A percentile compares a stretch with the other conserved stretches of the same genome.
Evolutionary conservation across 2,797 vertebrate species (phyloP).

Genomic region (Thalassophryne amazonica): DNA sequence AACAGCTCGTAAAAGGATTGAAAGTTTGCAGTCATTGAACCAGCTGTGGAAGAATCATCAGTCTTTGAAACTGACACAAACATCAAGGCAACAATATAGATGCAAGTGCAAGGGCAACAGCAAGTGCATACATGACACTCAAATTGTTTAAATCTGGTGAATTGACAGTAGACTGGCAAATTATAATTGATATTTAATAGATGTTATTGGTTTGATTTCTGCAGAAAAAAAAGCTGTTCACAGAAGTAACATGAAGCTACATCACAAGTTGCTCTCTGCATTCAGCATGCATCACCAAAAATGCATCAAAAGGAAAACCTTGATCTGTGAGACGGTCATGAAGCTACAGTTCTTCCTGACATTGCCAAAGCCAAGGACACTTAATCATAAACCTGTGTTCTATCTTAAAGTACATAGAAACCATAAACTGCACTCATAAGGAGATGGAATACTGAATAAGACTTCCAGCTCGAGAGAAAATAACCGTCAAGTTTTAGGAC

Average conservation of each 20-base stretch:
- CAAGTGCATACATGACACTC: conserved; percentile 42
- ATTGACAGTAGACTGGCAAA: conserved; percentile 31
- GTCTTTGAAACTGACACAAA: too few relatives aligned
- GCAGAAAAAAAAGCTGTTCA: not conserved
- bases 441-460: not conserved
- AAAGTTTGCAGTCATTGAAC: too few relatives aligned
- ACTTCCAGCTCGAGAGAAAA: conserved; percentile 6
- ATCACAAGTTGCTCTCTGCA: conserved; percentile 3
- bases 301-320: conserved; percentile 8
- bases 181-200: conserved; percentile 22
- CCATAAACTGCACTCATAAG: not conserved
- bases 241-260: conserved; percentile 9
- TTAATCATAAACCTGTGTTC: conserved; percentile 10
- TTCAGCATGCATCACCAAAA: not conserved
- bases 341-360: conserved; percentile 9
- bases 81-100: too few relatives aligned
- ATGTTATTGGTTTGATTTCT: conserved; percentile 22
- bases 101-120: too few relatives aligned
- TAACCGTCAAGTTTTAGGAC: not conserved
- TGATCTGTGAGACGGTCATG: conserved; percentile 10
- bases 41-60: too few relatives aligned
- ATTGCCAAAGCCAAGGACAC: conserved; percentile 18
- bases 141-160: conserved; percentile 19
- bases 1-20: too few relatives aligned
- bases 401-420: conserved; percentile 5